Evolutionary conservation across 2,797 vertebrate genomes (phyloP), one percentile per base, ranked within the genome.

Genomic region (Chaenodraco wilsoni): DNA sequence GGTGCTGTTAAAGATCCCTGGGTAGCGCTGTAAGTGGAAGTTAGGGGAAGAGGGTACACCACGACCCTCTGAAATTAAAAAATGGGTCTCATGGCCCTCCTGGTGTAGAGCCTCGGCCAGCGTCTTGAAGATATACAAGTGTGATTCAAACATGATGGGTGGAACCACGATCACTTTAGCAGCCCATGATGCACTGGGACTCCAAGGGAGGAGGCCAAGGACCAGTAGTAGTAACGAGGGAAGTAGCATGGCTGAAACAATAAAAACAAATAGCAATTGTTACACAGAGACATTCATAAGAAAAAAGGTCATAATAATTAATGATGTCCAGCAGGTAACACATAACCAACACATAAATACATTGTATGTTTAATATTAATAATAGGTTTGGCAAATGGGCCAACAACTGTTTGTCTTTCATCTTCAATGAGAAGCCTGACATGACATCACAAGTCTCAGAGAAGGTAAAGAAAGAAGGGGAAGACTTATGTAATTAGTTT

Each of bases 91-190:
- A 19, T 99, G 98, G 79, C 97, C 98, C 78, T 97, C 95, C 64
- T 95, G 92, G 1, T 97, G 95, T 81, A 99, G 94, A 45, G 96
- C 96, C 4, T 95, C 94, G 46, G 98, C 98, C 84, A 99, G 89
- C 4, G 97, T 97, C 93, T 99, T 98, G 94, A 99, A 99, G 94
- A 99, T 99, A 93, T 99, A 99, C 76, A 99, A 94, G 92, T 99
- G 98, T 79, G 98, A 99, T 93, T 99, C 98, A 82, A 99, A 99
- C 98, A 99, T 98, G 92, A 99, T 98, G 91, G 98, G 98, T 80
- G 98, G 98, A 86, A 99, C 96, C 41, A 99, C 94, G 23, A 99
- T 94, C 7, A 99, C 96, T 96, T 98, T 99, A 84, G 97, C 96
- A 61, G 96, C 96, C 95, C 92, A 90, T 3, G 89, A 93, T 69